Base-by-base conservation (phyloP, 2,888 invertebrate species). In the Habroteleia sp. region DNA sequence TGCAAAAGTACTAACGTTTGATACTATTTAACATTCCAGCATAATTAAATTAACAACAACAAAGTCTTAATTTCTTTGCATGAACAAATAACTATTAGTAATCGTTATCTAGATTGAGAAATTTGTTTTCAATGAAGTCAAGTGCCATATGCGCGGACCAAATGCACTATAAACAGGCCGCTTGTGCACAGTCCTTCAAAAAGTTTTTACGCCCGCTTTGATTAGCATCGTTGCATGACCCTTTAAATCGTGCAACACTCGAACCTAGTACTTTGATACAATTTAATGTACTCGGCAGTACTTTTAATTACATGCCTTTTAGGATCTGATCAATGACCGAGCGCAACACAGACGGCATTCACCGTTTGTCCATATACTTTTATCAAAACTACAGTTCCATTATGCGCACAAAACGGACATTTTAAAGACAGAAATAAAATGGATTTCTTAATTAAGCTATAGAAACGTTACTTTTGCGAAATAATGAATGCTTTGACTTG, bases 301-400 rank as follows among this genome's bases (percentile, higher is more conserved):
- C 54, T 66, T 66, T 46, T 54, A 72, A 63, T 72, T 65, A 50
- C 65, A 37, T 13, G 60, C 46, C 68, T 74, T 68, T 68, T 52
- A 62, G 62, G 46, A 68, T 62, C 62, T 62, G 62, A 62, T 74
- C 52, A 60, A 66, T 52, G 48, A 50, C 56, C 44, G 46, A 39
- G 44, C 11, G 41, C 20, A 52, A 62, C 41, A 35, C 73, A 60
- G 37, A 44, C 31, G 46, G 54, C 60, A 60, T 74, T 66, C 44
- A 37, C 37, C 42, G 58, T 56, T 39, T 39, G 46, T 66, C 14
- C 66, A 17, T 39, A 27, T 10, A 58, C 48, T 69, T 69, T 69
- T 60, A 69, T 48, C 50, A 27, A 69, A 69, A 58, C 39, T 13
- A 29, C 25, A 27, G 29, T 33, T 31, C 54, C 37, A 65, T 65